Percentiles rank a stretch among this genome's conserved stretches.
Conservation (phyloP, 2,113 vertebrate species). For the Promerops cafer region DNA sequence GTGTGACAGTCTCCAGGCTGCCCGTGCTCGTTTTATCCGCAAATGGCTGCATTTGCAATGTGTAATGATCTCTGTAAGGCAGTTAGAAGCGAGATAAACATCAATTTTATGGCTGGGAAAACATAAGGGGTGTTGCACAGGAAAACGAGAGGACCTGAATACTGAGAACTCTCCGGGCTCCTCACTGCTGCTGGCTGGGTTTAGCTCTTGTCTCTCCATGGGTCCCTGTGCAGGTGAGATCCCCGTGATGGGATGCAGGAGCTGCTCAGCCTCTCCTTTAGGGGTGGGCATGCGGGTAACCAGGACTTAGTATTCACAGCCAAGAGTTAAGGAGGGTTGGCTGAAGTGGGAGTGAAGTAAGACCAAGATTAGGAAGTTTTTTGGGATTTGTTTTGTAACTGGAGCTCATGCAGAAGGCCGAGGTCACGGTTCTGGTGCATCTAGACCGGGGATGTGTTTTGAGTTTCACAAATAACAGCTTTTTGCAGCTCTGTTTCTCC, state of each 20-base stretch:
- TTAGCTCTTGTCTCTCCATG: accelerated
- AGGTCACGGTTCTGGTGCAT: neutral
- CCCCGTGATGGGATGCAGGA: neutral
- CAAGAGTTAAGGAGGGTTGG: neutral
- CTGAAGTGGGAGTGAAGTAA: neutral
- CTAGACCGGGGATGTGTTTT: neutral
- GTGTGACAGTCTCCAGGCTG: constrained; percentile 12
- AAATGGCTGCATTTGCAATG: constrained; percentile 26
- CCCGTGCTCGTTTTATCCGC: neutral
- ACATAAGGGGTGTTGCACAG: neutral
- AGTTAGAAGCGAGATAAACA: constrained; percentile 37
- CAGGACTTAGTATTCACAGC: neutral
- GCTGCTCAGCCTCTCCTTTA: neutral
- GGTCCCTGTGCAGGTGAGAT: neutral
- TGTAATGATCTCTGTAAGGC: constrained; percentile 52
- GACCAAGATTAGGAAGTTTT: neutral
- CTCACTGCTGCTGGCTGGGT: neutral
- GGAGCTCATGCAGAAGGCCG: neutral
- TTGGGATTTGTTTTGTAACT: neutral
- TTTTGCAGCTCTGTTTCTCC: neutral
- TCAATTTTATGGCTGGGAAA: constrained; percentile 41
- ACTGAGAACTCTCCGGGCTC: constrained; percentile 17
- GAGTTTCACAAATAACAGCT: neutral
- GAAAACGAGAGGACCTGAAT: neutral
- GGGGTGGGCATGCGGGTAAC: constrained; percentile 25